Evolutionary conservation across 2,888 invertebrate genomes (phyloP).

Genomic region (Heliconius hortense): DNA sequence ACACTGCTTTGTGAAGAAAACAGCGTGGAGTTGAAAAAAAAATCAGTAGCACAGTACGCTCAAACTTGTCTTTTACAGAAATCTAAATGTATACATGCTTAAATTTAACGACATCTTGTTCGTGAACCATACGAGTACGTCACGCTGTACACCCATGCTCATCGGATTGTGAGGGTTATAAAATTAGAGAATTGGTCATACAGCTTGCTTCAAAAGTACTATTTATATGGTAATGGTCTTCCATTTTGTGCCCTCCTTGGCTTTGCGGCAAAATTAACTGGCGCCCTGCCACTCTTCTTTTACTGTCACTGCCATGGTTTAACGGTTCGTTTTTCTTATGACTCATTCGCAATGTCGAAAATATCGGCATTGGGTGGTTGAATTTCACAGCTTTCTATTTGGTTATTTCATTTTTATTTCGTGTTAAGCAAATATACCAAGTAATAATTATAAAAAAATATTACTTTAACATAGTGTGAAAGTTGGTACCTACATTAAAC

Average conservation of each 20-base stretch:
- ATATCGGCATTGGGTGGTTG: conserved; percentile 49
- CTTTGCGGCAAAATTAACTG: conserved; percentile 70
- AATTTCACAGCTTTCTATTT: conserved; percentile 42
- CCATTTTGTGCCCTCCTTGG: conserved; percentile 65
- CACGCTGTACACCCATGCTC: conserved; percentile 35
- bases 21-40: no score
- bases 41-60: background rate
- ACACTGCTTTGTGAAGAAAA: no score
- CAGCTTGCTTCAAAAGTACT: conserved; percentile 57
- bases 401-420: conserved; percentile 23
- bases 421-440: conserved; percentile 5
- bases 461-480: background rate
- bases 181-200: conserved; percentile 78
- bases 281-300: conserved; percentile 70
- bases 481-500: background rate
- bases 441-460: background rate
- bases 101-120: conserved; percentile 17
- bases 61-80: background rate
- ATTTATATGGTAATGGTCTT: conserved; percentile 71
- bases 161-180: conserved; percentile 48
- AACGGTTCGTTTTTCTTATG: conserved; percentile 66
- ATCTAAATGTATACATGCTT: background rate
- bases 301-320: conserved; percentile 63
- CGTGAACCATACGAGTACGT: conserved; percentile 1
- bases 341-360: conserved; percentile 69